Percentiles rank a stretch among this genome's conserved stretches.
Evolutionary conservation across 1,140 invertebrate genomes (phyloP).

Genomic region (Drosophila insularis): DNA sequence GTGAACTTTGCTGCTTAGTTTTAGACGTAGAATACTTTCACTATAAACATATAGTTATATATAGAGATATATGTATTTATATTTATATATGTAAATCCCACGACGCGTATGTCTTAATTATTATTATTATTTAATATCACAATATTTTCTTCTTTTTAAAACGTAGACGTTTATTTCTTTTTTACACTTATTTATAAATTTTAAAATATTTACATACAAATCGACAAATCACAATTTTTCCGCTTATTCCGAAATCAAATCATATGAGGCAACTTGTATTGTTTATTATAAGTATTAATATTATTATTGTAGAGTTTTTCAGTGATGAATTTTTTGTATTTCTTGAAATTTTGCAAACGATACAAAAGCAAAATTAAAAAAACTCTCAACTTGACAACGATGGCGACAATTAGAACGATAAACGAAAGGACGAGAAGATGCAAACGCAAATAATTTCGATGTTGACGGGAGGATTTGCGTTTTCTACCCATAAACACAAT

Average conservation of each 20-base stretch:
- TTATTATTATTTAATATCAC: slow-evolving; percentile 73
- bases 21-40: slow-evolving; percentile 48
- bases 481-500: slow-evolving; percentile 82
- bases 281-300: slow-evolving; percentile 19
- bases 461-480: slow-evolving; percentile 79
- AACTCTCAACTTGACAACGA: slow-evolving; percentile 69
- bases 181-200: slow-evolving; percentile 64
- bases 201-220: slow-evolving; percentile 57
- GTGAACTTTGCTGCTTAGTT: slow-evolving; percentile 60
- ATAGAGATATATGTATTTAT: slow-evolving; percentile 28
- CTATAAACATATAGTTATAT: slow-evolving; percentile 52
- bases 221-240: slow-evolving; percentile 69
- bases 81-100: slow-evolving; percentile 11
- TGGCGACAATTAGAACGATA: slow-evolving; percentile 74
- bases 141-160: slow-evolving; percentile 62
- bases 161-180: slow-evolving; percentile 73
- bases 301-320: slow-evolving; percentile 19
- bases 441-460: slow-evolving; percentile 83
- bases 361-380: slow-evolving; percentile 80
- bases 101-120: slow-evolving; percentile 32
- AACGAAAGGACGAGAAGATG: slow-evolving; percentile 80
- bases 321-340: slow-evolving; percentile 68
- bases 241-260: slow-evolving; percentile 54
- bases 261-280: slow-evolving; percentile 65
- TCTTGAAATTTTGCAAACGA: slow-evolving; percentile 80